Conservation (phyloP, 2,113 vertebrate genomes). For the Neotoma lepida region DNA sequence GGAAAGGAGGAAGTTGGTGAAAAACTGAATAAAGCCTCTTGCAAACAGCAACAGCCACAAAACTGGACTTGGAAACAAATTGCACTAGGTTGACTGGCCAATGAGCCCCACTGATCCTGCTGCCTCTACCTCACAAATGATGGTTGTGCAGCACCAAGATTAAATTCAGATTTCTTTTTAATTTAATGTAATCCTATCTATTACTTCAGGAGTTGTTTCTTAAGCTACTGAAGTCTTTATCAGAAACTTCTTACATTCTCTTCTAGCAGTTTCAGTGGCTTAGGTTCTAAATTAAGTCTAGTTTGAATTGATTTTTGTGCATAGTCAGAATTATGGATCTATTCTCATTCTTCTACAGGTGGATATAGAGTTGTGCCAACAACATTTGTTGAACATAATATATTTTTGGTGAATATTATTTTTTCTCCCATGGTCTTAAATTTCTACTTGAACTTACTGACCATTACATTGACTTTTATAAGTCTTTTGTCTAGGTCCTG, state of each 20-base stretch:
- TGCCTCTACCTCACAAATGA: background rate
- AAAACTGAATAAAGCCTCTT: background rate
- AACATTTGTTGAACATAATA: background rate
- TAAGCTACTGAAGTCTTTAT: background rate
- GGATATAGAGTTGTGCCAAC: background rate
- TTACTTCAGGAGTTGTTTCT: background rate
- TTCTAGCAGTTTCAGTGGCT: background rate
- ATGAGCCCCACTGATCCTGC: background rate
- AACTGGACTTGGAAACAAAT: background rate
- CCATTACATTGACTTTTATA: background rate
- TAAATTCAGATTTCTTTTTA: background rate
- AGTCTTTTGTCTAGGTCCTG: background rate
- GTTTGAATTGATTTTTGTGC: background rate
- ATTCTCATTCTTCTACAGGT: background rate
- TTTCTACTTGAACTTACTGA: background rate
- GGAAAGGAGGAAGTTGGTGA: background rate
- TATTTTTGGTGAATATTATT: background rate
- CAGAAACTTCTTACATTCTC: background rate
- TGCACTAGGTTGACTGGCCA: background rate
- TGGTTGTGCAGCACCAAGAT: background rate
- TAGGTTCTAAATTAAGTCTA: background rate
- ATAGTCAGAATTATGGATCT: background rate
- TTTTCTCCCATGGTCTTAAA: background rate
- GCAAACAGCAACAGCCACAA: background rate
- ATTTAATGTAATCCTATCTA: background rate